These are phyloP conservation scores for Drosophila suzukii DNA, from an alignment of 1,140 invertebrate genomes.

Conservation along the genomic window DNA sequence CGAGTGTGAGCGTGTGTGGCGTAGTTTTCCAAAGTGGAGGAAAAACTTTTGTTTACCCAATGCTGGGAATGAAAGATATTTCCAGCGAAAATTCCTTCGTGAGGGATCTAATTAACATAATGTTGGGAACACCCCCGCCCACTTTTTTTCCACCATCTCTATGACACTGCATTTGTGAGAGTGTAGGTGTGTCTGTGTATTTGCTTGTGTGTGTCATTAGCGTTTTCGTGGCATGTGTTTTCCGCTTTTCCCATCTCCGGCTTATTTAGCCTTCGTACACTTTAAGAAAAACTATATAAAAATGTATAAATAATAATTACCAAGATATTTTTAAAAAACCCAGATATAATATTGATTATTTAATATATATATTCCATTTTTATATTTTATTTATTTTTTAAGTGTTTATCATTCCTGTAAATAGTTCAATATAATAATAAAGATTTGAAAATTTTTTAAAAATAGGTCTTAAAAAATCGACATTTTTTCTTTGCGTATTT, in stretches of 20 bases:
- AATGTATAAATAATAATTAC: too few relatives aligned
- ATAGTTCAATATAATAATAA: neutral
- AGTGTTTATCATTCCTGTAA: neutral
- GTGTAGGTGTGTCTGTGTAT: slow-evolving; percentile 19
- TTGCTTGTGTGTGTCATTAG: slow-evolving; percentile 54
- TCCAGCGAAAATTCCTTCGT: slow-evolving; percentile 48
- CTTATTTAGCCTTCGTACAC: neutral
- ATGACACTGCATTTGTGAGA: slow-evolving; percentile 17
- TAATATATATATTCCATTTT: neutral
- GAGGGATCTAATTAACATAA: slow-evolving; percentile 54
- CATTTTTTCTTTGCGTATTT: neutral
- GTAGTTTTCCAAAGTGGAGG: slow-evolving; percentile 42
- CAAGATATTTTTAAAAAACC: too few relatives aligned
- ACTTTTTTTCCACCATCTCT: slow-evolving; percentile 1
- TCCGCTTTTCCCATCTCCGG: slow-evolving; percentile 30
- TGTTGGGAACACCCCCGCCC: slow-evolving; percentile 21
- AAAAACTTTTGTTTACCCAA: slow-evolving; percentile 39
- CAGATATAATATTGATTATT: too few relatives aligned
- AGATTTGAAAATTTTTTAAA: neutral
- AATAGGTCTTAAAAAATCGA: neutral
- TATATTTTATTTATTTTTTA: neutral
- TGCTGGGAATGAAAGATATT: slow-evolving; percentile 48
- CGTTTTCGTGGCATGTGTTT: slow-evolving; percentile 54
- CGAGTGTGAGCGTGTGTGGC: slow-evolving; percentile 12
- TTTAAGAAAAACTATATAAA: neutral